phyloP scores from a whole-genome alignment of 2,113 vertebrate genomes.

The Poeciliopsis retropinna region DNA sequence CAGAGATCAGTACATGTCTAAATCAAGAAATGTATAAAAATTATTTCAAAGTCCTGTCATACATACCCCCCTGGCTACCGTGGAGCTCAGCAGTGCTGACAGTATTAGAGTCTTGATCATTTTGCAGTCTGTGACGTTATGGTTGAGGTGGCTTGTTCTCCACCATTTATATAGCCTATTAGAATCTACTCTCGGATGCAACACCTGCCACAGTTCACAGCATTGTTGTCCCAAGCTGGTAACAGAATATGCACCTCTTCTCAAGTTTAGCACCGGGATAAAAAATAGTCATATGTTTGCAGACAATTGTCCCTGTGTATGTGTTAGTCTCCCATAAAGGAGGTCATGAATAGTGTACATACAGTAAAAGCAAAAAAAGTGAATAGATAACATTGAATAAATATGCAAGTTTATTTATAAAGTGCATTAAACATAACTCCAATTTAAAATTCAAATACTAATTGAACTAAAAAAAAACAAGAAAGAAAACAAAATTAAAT shows the following conservation, averaged over 20 bases:
- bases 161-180: conserved; percentile 53
- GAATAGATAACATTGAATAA: neutral
- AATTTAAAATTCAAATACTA: too few species aligned
- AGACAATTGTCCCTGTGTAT: neutral
- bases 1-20: conserved; percentile 3
- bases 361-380: neutral
- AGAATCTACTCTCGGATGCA: neutral
- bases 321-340: conserved; percentile 6
- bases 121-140: conserved; percentile 36
- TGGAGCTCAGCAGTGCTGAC: conserved; percentile 57
- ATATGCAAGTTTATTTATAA: too few species aligned
- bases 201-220: conserved; percentile 64
- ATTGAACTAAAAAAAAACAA: neutral
- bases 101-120: conserved; percentile 66
- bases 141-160: neutral
- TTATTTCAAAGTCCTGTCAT: conserved; percentile 15
- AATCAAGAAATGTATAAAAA: neutral
- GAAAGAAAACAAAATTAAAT: neutral
- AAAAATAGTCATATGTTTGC: neutral
- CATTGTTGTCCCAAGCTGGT: conserved; percentile 10
- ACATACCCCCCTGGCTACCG: conserved; percentile 57
- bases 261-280: conserved; percentile 47
- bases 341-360: neutral
- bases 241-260: conserved; percentile 7
- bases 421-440: too few species aligned